phyloP scores from a whole-genome alignment of 2,797 vertebrate species.

The Sphenopsis melanotis region DNA sequence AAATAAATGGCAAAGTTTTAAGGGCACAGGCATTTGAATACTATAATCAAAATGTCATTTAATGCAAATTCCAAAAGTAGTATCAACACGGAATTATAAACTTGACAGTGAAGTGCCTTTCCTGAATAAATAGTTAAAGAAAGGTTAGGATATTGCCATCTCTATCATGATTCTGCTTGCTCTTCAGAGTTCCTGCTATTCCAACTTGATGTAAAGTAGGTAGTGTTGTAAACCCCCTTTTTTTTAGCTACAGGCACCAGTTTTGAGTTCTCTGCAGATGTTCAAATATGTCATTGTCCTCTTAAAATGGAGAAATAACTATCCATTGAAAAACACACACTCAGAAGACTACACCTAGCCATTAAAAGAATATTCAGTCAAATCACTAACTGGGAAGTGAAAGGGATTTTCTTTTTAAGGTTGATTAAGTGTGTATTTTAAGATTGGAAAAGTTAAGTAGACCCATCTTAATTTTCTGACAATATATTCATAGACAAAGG shows the following conservation, averaged over 20 bases:
- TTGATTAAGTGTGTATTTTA: background rate
- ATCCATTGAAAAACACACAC: background rate
- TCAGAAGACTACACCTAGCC: background rate
- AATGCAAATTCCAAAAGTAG: constrained; percentile 65
- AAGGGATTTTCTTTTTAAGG: background rate
- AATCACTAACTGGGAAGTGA: background rate
- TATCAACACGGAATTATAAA: constrained; percentile 63
- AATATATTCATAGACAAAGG: background rate
- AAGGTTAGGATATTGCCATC: constrained; percentile 37
- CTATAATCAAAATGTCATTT: constrained; percentile 72
- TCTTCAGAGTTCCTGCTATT: background rate
- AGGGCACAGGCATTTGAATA: constrained; percentile 64
- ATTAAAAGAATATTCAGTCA: background rate
- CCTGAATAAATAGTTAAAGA: constrained; percentile 61
- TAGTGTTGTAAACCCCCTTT: background rate
- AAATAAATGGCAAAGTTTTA: constrained; percentile 65
- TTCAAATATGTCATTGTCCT: background rate
- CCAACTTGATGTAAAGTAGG: background rate
- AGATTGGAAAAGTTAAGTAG: background rate
- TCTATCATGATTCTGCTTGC: background rate
- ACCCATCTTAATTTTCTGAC: background rate
- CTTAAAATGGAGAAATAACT: background rate
- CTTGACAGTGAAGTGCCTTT: constrained; percentile 51
- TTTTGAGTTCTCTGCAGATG: background rate
- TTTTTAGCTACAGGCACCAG: background rate